Evolutionary conservation across 1,140 invertebrate genomes (phyloP), one percentile per base, ranked within the genome.

Genomic region (Samia ricini): DNA sequence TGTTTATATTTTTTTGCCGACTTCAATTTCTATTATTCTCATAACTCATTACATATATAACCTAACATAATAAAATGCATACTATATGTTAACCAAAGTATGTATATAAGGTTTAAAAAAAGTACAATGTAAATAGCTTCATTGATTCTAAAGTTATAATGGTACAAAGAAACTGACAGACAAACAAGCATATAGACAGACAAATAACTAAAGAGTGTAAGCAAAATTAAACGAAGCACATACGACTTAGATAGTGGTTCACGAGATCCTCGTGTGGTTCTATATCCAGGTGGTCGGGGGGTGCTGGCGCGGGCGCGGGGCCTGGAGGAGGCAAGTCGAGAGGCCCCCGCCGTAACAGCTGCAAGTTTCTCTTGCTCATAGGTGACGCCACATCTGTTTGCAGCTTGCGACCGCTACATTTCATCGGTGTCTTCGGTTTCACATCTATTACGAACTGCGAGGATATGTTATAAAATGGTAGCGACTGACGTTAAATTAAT

Each of bases 321-420:
- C 68, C 59, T 2, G 88, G 87, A 12, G 84, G 78, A n/a, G 85
- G 85, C 54, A 85, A 64, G 20, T 78, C 64, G 10, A 85, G 66
- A 0, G 79, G 74, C 1, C 22, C 67, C 15, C 73, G 75, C 10
- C 85, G 66, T 15, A 91, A 67, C 22, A 91, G 69, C 56, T 89
- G 87, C 12, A 91, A 49, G 63, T 88, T 91, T 0, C 85, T 72
- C 48, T 82, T 83, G 72, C 87, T 89, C 88, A 91, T 88, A 0
- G 89, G 89, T 0, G 89, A 91, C 4, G 85, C 78, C 8, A 71
- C 63, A 54, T 84, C 79, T 0, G 69, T 12, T 1, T 55, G 48
- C 3, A 60, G 64, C 51, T 81, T 82, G 6, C 75, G 76, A 3
- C 57, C 61, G 6, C 70, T 74, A 0, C 67, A 64, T 42, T 85